Conservation (phyloP, 1,140 invertebrate species). For the Zaprionus nigranus region DNA sequence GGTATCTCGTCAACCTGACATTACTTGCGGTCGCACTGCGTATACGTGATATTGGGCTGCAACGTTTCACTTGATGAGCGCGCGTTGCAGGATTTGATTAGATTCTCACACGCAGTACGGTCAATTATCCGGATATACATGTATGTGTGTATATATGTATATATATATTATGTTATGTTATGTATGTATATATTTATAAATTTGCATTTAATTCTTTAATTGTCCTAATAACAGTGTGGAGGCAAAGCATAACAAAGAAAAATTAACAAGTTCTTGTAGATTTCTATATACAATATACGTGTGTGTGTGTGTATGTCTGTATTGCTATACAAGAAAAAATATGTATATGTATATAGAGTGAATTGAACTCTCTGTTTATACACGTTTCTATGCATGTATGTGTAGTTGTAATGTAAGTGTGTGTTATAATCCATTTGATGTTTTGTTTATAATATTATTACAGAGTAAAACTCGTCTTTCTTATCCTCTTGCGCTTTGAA, state of each 20-base stretch:
- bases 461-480: conserved; percentile 29
- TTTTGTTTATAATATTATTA: conserved; percentile 18
- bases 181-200: conserved; percentile 35
- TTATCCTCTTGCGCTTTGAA: conserved; percentile 8
- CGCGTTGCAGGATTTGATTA: conserved; percentile 8
- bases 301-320: conserved; percentile 31
- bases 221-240: conserved; percentile 81
- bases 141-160: conserved; percentile 43
- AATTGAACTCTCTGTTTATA: conserved; percentile 63
- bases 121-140: background rate
- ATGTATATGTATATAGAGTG: conserved; percentile 45
- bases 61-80: background rate
- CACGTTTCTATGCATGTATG: conserved; percentile 48
- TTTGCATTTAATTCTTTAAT: conserved; percentile 72
- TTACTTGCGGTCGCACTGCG: background rate
- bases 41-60: conserved; percentile 7
- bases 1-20: conserved; percentile 18
- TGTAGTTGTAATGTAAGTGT: conserved; percentile 13
- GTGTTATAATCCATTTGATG: conserved; percentile 9
- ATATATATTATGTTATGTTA: conserved; percentile 13
- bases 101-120: background rate
- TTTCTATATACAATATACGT: conserved; percentile 42
- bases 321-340: conserved; percentile 34
- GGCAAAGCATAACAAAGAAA: conserved; percentile 79
- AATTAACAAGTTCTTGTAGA: conserved; percentile 57